Evolutionary conservation across 2,888 invertebrate species (phyloP), one percentile per base, ranked within the genome.

Genomic region (Magallana nippona): DNA sequence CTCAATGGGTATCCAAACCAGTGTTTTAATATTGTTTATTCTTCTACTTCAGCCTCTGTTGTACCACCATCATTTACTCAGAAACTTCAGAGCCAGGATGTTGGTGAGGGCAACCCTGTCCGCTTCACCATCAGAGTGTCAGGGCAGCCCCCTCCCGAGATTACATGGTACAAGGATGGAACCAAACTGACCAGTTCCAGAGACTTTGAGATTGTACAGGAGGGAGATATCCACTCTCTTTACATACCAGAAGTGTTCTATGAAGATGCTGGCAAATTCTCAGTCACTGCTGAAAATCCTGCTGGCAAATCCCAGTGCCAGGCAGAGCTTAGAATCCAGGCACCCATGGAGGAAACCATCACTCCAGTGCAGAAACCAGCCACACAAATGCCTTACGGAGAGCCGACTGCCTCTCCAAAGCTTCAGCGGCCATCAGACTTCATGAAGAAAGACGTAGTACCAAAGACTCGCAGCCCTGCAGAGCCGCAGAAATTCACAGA

Each of bases 11-110:
- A 44, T 44, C 8, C 0, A 8, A 44, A 44, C 5, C 44, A 44
- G 44, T 44, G 5, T 27, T 44, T 22, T 77, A 10, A 22, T 32
- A 2, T 56, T 1, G 10, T 79, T 55, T 79, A 55, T 79, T 19
- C 5, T 80, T 57, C 62, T 19, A 44, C n/a, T 13, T 15, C 94
- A 97, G 97, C 97, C 94, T 96, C 96, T 55, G 96, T 96, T 88
- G 96, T 97, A 91, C 97, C 97, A 58, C 97, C 97, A 62, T 96
- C 96, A 91, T 97, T 98, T 90, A 96, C 97, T 2, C 96, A 96
- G 92, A 97, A 98, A 84, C 95, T 98, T 83, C 96, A 96, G 94
- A 97, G 97, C 15, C 95, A 96, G 88, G 95, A 91, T 58, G 96
- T 96, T 58, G 90, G 90, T 78, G 94, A 94, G 83, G 94, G 94